Conservation (phyloP, 2,113 vertebrate genomes). For the Opisthocomus hoazin region DNA sequence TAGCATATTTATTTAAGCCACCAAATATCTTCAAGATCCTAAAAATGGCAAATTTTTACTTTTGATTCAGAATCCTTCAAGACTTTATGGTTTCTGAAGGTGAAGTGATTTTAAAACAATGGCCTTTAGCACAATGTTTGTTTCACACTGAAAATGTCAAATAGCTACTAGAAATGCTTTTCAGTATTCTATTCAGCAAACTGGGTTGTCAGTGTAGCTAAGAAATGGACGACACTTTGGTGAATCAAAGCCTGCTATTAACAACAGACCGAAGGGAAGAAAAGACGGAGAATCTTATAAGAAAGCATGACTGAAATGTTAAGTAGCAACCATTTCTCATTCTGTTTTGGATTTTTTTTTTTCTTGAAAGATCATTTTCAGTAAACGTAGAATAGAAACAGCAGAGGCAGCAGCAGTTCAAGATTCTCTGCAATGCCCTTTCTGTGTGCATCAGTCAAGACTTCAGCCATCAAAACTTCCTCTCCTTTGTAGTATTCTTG, state of each 20-base stretch:
- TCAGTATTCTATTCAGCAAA: neutral
- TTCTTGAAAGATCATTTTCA: neutral
- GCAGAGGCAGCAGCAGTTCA: neutral
- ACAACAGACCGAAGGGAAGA: neutral
- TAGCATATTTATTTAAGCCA: neutral
- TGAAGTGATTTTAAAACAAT: slow-evolving; percentile 3
- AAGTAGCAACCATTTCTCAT: neutral
- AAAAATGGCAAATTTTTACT: neutral
- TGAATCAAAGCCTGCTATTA: neutral
- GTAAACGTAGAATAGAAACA: neutral
- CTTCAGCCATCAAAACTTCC: neutral
- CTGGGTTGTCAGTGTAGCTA: neutral
- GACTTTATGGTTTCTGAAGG: neutral
- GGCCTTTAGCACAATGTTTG: slow-evolving; percentile 13
- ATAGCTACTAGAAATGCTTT: neutral
- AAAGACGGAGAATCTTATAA: neutral
- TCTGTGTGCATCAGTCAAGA: neutral
- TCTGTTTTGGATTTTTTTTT: neutral
- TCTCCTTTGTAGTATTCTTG: neutral
- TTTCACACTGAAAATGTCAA: slow-evolving; percentile 18
- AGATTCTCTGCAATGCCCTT: neutral
- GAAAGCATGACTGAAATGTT: neutral
- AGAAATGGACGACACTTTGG: neutral
- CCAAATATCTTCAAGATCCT: neutral
- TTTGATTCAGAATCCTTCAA: neutral